Percentiles rank a stretch among this genome's conserved stretches.
phyloP scores from a whole-genome alignment of 2,797 vertebrate species.

The Phrynocephalus vlangalii region DNA sequence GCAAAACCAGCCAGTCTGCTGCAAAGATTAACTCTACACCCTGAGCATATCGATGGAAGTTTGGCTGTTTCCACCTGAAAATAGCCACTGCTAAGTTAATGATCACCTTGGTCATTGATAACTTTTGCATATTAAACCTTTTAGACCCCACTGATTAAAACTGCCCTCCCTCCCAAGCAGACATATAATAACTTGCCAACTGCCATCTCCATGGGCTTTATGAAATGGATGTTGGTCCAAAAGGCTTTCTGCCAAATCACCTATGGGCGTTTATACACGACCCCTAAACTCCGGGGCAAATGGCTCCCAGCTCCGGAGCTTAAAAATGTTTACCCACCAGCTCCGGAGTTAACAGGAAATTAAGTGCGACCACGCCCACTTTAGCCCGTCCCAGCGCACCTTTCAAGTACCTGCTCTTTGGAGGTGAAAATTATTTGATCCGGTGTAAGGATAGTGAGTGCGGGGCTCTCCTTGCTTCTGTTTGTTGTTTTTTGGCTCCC shows the following conservation, averaged over 20 bases:
- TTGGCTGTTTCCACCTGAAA: background rate
- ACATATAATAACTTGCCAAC: background rate
- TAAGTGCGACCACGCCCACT: too few species aligned
- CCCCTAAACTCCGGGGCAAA: too few species aligned
- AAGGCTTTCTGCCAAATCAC: background rate
- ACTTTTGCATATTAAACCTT: background rate
- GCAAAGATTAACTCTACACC: background rate
- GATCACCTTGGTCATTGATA: background rate
- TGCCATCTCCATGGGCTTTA: background rate
- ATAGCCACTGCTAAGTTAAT: background rate
- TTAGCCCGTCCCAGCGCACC: too few species aligned
- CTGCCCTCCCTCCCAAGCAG: background rate
- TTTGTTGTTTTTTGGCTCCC: too few species aligned
- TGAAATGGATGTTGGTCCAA: background rate
- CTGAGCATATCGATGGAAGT: background rate
- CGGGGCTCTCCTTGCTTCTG: too few species aligned
- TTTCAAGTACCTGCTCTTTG: too few species aligned
- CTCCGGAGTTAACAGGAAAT: too few species aligned
- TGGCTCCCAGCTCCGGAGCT: too few species aligned
- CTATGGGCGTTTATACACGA: too few species aligned
- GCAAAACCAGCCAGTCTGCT: background rate
- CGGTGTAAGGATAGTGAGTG: too few species aligned
- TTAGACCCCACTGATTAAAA: background rate
- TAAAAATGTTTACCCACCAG: too few species aligned
- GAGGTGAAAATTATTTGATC: too few species aligned